Percentiles rank a stretch among this genome's conserved stretches.
Evolutionary conservation across 2,888 invertebrate genomes (phyloP).

Genomic region (Pheosia gnoma): DNA sequence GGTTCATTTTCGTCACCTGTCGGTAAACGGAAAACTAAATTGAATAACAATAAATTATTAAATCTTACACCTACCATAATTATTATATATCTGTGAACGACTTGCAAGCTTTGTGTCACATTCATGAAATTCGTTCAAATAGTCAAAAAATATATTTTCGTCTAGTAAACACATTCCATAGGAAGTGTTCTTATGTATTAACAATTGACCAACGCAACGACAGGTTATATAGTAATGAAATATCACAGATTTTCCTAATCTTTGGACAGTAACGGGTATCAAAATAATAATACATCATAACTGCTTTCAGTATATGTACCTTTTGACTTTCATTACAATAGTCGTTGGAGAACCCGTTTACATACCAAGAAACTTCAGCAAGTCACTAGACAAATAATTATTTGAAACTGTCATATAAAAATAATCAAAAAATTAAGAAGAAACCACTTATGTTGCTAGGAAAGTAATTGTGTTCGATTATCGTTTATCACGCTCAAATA

Average conservation of each 20-base stretch:
- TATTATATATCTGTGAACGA: slow-evolving; percentile 77
- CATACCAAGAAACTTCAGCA: slow-evolving; percentile 78
- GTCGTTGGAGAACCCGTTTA: slow-evolving; percentile 72
- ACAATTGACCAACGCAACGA: slow-evolving; percentile 84
- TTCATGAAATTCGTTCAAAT: slow-evolving; percentile 80
- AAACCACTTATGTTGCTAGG: slow-evolving; percentile 75
- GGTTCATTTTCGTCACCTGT: slow-evolving; percentile 83
- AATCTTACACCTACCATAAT: slow-evolving; percentile 82
- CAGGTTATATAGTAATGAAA: slow-evolving; percentile 80
- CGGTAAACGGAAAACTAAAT: slow-evolving; percentile 81
- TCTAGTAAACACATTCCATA: slow-evolving; percentile 74
- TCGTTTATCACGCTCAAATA: slow-evolving; percentile 70
- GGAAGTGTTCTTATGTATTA: slow-evolving; percentile 78
- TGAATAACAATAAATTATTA: slow-evolving; percentile 84
- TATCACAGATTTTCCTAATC: slow-evolving; percentile 84
- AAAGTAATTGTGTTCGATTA: slow-evolving; percentile 74
- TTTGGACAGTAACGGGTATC: slow-evolving; percentile 83
- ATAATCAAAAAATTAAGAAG: slow-evolving; percentile 69
- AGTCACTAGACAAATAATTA: slow-evolving; percentile 54
- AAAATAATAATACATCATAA: slow-evolving; percentile 57
- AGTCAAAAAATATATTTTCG: slow-evolving; percentile 85
- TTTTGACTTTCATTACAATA: slow-evolving; percentile 64
- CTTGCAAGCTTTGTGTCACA: slow-evolving; percentile 77
- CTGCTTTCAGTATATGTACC: slow-evolving; percentile 67
- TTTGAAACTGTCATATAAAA: slow-evolving; percentile 66